Base-by-base conservation (phyloP, 1,140 invertebrate genomes). In the Halictus rubicundus region DNA sequence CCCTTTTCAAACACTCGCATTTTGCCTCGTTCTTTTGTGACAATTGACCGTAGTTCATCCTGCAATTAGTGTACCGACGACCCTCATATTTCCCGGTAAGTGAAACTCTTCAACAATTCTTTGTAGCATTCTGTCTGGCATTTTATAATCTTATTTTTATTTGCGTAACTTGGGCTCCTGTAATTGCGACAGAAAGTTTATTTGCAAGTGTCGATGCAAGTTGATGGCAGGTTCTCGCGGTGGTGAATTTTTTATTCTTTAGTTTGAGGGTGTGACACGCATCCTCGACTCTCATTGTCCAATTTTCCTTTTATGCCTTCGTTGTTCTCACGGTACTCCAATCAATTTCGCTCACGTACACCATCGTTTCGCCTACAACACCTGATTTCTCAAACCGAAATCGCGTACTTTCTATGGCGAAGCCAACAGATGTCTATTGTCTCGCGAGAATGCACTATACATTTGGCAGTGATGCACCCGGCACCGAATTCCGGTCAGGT, bases 311-410 rank as follows among this genome's bases (percentile, higher is more conserved):
- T 8, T 0, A n/a, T 60, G 76, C 61, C 66, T 21, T 54, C 68
- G 2, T 1, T 5, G 59, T 60, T 19, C 25, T 49, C 21, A n/a
- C 23, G 16, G 7, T 37, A 32, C 6, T 42, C 46, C 54, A 52
- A 78, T 70, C 46, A 71, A 81, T 77, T 81, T 59, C 10, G 27
- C 16, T 81, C 42, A 76, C 54, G 49, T 80, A 71, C 63, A n/a
- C 25, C 46, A 52, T 23, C 9, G 25, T n/a, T 19, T 64, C 27
- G 74, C 69, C 37, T 61, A 70, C 54, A 21, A 42, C 27, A 21
- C 12, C 52, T 16, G 14, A 54, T 21, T 54, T 21, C 49, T 19
- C 7, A n/a, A 60, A 21, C 16, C 21, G 57, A 9, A 60, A 25
- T 14, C 10, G 57, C n/a, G 8, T 32, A 27, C 25, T 78, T 54